phyloP scores from a whole-genome alignment of 2,888 invertebrate species.

The Branchinecta sandiegonensis region DNA sequence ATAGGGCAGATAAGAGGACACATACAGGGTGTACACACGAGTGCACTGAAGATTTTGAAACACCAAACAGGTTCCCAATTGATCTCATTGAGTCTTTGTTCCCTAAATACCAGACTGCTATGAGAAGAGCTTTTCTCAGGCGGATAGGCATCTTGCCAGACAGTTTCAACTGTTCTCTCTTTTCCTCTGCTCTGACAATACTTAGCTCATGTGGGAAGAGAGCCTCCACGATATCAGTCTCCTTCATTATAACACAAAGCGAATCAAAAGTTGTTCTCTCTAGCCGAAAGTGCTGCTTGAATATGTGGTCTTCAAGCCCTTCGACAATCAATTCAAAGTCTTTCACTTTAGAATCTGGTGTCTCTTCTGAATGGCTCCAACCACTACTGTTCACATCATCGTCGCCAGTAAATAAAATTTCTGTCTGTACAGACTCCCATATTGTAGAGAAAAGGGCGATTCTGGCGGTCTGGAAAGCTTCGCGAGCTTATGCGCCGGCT shows the following conservation, averaged over 20 bases:
- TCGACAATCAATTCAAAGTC: not conserved
- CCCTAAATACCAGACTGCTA: no score
- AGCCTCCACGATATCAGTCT: slow-evolving; percentile 6
- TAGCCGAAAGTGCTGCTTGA: slow-evolving; percentile 11
- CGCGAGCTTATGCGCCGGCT: no score
- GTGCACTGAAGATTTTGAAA: no score
- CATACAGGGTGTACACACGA: not conserved
- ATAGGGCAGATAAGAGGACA: not conserved
- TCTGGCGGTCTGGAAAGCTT: no score
- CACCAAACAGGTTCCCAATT: no score
- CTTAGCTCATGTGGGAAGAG: not conserved
- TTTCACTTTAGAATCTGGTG: not conserved
- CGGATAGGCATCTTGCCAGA: no score
- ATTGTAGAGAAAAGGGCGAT: slow-evolving; percentile 10
- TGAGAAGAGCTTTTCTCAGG: no score
- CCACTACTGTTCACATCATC: not conserved
- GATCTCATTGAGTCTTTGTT: no score
- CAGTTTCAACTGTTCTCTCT: no score
- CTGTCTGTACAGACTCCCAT: slow-evolving; percentile 4
- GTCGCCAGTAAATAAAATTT: slow-evolving; percentile 10
- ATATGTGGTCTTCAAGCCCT: slow-evolving; percentile 2
- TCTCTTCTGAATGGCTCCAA: slow-evolving; percentile 9
- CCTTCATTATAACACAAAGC: not conserved
- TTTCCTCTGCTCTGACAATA: slow-evolving; percentile 1
- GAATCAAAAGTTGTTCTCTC: no score